Percentiles rank a stretch among this genome's conserved stretches.
These are phyloP conservation scores for Pectinophora gossypiella DNA, from an alignment of 1,140 invertebrate genomes.

Conservation along the genomic window DNA sequence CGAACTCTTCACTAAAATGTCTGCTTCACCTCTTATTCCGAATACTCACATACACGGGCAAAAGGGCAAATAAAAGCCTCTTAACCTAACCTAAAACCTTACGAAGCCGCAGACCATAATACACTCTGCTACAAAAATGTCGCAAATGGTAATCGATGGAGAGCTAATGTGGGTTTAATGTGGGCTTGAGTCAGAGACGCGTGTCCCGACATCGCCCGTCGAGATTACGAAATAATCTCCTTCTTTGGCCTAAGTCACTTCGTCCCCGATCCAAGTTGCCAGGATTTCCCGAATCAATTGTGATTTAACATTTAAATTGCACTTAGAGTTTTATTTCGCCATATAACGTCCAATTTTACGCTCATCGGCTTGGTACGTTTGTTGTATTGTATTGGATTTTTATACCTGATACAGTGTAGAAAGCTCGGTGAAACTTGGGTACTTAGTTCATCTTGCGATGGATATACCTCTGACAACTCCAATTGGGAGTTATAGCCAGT, in stretches of 20 bases:
- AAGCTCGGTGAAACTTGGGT: neutral
- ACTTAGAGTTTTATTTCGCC: neutral
- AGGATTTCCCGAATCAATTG: constrained; percentile 37
- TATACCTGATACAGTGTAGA: neutral
- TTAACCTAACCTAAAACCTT: neutral
- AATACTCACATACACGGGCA: no score
- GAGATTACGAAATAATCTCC: constrained; percentile 56
- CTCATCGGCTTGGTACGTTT: neutral
- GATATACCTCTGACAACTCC: no score
- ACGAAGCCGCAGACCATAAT: neutral
- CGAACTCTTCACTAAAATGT: no score
- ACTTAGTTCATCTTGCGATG: neutral
- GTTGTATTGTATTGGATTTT: neutral
- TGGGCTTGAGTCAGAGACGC: constrained; percentile 35
- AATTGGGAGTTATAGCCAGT: no score
- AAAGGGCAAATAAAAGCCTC: neutral
- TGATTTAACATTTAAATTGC: constrained; percentile 21
- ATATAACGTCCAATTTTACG: neutral
- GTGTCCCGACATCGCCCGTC: constrained; percentile 44
- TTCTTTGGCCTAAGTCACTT: constrained; percentile 51
- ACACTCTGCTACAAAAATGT: neutral
- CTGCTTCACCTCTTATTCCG: no score
- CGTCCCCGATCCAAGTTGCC: constrained; percentile 23
- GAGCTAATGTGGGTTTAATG: constrained; percentile 62
- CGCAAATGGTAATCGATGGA: constrained; percentile 40